Evolutionary conservation across 2,113 vertebrate genomes (phyloP).

Genomic region (Saguinus imperator): DNA sequence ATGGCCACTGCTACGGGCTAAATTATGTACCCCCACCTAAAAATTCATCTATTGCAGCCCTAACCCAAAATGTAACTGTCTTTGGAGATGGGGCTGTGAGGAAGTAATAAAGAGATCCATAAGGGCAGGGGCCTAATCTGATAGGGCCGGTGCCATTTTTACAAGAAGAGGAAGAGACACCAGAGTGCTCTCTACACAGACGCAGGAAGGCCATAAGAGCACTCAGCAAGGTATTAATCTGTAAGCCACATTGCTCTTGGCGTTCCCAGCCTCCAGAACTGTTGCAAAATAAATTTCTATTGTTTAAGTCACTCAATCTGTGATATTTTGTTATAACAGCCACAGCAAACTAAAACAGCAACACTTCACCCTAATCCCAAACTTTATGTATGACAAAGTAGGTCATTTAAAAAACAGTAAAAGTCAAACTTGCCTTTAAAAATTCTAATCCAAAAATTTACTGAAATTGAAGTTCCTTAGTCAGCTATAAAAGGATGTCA

Average conservation of each 20-base stretch:
- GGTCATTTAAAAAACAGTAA: slow-evolving; percentile 8
- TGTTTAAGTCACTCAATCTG: background rate
- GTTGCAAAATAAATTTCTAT: background rate
- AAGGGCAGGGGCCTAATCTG: background rate
- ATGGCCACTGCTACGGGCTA: background rate
- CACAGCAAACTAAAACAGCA: background rate
- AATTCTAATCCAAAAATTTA: background rate
- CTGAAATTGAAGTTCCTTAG: background rate
- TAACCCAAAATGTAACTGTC: background rate
- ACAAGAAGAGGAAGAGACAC: background rate
- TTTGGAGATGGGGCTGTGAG: background rate
- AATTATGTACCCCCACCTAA: background rate
- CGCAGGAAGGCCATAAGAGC: background rate
- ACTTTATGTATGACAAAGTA: background rate
- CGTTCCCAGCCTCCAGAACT: background rate
- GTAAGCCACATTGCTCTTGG: background rate
- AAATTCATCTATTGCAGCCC: background rate
- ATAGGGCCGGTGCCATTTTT: background rate
- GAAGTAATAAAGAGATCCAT: background rate
- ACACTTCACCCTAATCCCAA: background rate
- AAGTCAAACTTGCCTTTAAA: slow-evolving; percentile 27
- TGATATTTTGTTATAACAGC: background rate
- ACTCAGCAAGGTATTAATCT: background rate
- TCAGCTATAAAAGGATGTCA: background rate
- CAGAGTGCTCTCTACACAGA: background rate